phyloP scores from a whole-genome alignment of 2,797 vertebrate species.

The Hipposideros larvatus region DNA sequence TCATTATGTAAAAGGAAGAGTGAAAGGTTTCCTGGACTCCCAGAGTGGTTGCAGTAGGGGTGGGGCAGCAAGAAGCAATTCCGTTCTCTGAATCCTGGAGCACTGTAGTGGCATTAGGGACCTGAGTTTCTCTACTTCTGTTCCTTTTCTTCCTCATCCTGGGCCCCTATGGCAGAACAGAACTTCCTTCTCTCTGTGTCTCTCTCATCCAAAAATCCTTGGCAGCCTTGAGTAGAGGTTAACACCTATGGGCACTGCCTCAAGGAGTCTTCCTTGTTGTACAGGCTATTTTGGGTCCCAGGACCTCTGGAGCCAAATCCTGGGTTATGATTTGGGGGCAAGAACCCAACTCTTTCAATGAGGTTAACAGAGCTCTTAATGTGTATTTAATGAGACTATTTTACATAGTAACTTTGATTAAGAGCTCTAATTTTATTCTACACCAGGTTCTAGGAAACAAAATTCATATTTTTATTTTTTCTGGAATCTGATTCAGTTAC shows the following conservation, averaged over 20 bases:
- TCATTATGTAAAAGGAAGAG: background rate
- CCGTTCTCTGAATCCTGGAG: background rate
- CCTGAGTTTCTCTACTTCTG: background rate
- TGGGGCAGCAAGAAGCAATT: background rate
- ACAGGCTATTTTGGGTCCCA: background rate
- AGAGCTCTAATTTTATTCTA: background rate
- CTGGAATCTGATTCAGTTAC: background rate
- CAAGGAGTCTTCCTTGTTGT: background rate
- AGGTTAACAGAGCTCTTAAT: background rate
- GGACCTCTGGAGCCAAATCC: background rate
- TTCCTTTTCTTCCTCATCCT: background rate
- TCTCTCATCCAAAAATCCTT: background rate
- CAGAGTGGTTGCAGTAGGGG: background rate
- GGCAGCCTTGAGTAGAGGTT: background rate
- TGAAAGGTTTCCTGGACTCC: background rate
- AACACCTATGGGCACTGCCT: background rate
- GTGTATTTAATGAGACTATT: background rate
- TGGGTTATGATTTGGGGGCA: background rate
- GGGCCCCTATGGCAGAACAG: background rate
- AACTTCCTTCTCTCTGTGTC: background rate
- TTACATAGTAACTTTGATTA: background rate
- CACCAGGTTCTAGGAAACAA: background rate
- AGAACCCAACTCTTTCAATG: background rate
- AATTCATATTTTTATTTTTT: background rate
- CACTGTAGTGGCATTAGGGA: background rate